Evolutionary conservation across 2,888 invertebrate genomes (phyloP).

Genomic region (Hydrotaea cyrtoneurina): DNA sequence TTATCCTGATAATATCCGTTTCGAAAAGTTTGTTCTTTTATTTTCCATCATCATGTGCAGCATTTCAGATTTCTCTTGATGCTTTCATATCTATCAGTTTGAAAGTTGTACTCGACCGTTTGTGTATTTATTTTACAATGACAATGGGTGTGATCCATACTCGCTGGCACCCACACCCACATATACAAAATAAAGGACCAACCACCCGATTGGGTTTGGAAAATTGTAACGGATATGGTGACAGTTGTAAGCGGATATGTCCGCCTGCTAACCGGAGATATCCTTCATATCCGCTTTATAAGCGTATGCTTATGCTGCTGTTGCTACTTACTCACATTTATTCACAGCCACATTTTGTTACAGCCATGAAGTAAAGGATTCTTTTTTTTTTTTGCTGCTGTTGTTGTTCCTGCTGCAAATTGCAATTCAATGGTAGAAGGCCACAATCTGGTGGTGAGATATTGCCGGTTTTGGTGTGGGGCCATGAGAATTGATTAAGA

Average conservation of each 20-base stretch:
- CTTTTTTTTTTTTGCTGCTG: not conserved
- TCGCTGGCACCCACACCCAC: not conserved
- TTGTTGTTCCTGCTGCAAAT: constrained; percentile 26
- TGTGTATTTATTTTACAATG: not conserved
- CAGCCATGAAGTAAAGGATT: not conserved
- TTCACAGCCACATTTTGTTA: not conserved
- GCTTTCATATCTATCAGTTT: constrained; percentile 68
- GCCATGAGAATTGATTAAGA: not conserved
- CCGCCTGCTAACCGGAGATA: constrained; percentile 80
- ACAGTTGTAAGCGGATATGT: constrained; percentile 76
- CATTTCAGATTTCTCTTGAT: constrained; percentile 53
- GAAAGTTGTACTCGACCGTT: not conserved
- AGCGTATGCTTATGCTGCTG: constrained; percentile 42
- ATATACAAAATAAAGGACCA: constrained; percentile 28
- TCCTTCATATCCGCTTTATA: constrained; percentile 77
- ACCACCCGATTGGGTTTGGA: constrained; percentile 53
- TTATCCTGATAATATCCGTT: constrained; percentile 72
- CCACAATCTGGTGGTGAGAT: not conserved
- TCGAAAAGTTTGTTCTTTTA: constrained; percentile 55
- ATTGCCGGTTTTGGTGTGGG: not conserved
- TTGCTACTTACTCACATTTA: not conserved
- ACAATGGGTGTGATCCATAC: too few relatives aligned
- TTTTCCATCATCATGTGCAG: constrained; percentile 21
- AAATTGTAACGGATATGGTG: constrained; percentile 69
- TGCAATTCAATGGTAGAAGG: not conserved